These are phyloP conservation scores for Pardalotus punctatus DNA, from an alignment of 2,113 vertebrate species.

Conservation along the genomic window DNA sequence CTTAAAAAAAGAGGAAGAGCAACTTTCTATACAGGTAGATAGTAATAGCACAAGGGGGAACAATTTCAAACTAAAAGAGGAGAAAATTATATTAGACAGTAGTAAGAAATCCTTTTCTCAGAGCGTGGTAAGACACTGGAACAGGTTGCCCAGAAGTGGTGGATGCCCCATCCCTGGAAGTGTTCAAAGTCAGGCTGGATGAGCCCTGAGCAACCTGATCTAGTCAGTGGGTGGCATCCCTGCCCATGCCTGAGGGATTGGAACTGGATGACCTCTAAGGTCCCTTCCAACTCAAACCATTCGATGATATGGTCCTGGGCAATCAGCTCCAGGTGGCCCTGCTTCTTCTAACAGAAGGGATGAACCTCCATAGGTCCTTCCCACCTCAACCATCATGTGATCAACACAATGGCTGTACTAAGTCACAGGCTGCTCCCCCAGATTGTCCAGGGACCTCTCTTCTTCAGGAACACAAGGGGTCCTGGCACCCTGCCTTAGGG, in stretches of 20 bases:
- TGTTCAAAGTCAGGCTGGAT: rapidly evolving
- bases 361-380: background rate
- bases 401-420: background rate
- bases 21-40: background rate
- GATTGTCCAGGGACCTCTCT: background rate
- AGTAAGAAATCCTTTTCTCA: background rate
- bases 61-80: background rate
- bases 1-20: background rate
- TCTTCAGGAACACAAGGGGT: background rate
- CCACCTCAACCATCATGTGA: background rate
- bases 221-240: background rate
- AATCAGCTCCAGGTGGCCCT: background rate
- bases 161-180: background rate
- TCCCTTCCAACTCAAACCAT: background rate
- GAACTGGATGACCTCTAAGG: background rate
- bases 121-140: background rate
- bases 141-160: background rate
- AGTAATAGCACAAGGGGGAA: background rate
- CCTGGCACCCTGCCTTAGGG: background rate
- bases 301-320: background rate
- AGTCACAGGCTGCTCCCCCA: background rate
- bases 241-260: background rate
- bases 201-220: background rate
- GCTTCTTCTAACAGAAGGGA: background rate
- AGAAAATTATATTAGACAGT: background rate